phyloP scores from a whole-genome alignment of 2,888 invertebrate species.

The Terebella lapidaria region DNA sequence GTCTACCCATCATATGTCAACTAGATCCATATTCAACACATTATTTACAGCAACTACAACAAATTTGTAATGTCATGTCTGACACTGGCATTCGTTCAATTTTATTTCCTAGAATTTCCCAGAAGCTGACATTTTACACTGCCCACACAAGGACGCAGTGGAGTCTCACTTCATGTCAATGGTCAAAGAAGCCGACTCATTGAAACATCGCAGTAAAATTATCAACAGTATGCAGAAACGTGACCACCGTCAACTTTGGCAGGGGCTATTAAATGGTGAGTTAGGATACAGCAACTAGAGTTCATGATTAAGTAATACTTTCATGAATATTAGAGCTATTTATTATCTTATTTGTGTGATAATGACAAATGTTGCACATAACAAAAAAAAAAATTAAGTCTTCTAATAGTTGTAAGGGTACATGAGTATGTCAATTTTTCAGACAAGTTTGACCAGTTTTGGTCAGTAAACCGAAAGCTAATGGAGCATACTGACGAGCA shows the following conservation, averaged over 20 bases:
- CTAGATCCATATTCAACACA: too few relatives aligned
- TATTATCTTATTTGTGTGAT: background rate
- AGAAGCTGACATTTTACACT: slow-evolving; percentile 79
- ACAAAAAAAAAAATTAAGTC: too few relatives aligned
- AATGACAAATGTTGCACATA: too few relatives aligned
- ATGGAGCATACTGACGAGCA: slow-evolving; percentile 67
- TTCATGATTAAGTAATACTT: background rate
- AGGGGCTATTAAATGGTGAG: slow-evolving; percentile 84
- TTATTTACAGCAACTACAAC: too few relatives aligned
- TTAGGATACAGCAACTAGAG: too few relatives aligned
- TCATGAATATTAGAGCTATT: background rate
- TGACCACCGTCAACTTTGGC: slow-evolving; percentile 94
- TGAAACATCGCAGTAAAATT: slow-evolving; percentile 80
- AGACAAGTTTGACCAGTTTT: slow-evolving; percentile 99
- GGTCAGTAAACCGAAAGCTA: slow-evolving; percentile 90
- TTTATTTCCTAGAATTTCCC: slow-evolving; percentile 79
- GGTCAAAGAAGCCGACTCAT: slow-evolving; percentile 95
- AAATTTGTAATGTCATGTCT: too few relatives aligned
- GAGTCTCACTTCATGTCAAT: slow-evolving; percentile 93
- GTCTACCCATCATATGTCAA: too few relatives aligned
- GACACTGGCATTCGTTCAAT: too few relatives aligned
- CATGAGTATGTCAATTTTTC: too few relatives aligned
- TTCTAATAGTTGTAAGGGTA: too few relatives aligned
- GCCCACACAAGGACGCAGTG: slow-evolving; percentile 74
- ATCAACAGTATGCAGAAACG: slow-evolving; percentile 65